Evolutionary conservation across 2,113 vertebrate genomes (phyloP).

Genomic region (Sinocyclocheilus maitianheensis): DNA sequence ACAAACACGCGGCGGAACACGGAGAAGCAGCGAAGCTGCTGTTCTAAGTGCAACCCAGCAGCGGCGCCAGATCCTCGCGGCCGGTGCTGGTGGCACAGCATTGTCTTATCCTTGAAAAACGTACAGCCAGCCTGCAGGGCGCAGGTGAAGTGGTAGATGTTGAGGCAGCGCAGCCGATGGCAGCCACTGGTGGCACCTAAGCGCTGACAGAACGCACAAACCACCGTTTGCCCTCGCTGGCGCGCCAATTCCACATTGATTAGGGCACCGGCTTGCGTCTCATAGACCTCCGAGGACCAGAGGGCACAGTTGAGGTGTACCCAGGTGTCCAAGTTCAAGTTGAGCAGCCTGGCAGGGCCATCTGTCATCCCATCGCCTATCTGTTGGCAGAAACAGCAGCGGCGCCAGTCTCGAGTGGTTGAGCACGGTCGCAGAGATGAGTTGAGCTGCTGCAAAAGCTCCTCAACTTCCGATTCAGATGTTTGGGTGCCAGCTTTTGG

Average conservation of each 20-base stretch:
- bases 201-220: constrained; percentile 93
- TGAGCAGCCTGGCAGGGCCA: constrained; percentile 92
- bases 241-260: constrained; percentile 95
- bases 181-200: constrained; percentile 94
- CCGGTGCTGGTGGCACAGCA: constrained; percentile 96
- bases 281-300: constrained; percentile 97
- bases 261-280: constrained; percentile 97
- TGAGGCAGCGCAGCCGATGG: constrained; percentile 93
- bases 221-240: constrained; percentile 86
- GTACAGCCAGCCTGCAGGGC: constrained; percentile 96
- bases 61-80: constrained; percentile 77
- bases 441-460: constrained; percentile 85
- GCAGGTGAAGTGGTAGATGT: constrained; percentile 97
- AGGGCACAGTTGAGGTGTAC: constrained; percentile 97
- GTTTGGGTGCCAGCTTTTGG: constrained; percentile 83
- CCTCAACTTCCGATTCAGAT: constrained; percentile 89
- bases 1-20: constrained; percentile 95
- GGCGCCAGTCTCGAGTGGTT: constrained; percentile 83
- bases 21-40: constrained; percentile 91
- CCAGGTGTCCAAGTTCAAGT: constrained; percentile 95
- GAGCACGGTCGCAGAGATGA: constrained; percentile 87
- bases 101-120: constrained; percentile 99
- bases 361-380: constrained; percentile 93
- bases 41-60: constrained; percentile 79
- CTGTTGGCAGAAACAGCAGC: constrained; percentile 96